These are phyloP conservation scores for Selene dorsalis DNA, from an alignment of 2,797 vertebrate genomes.

Conservation along the genomic window DNA sequence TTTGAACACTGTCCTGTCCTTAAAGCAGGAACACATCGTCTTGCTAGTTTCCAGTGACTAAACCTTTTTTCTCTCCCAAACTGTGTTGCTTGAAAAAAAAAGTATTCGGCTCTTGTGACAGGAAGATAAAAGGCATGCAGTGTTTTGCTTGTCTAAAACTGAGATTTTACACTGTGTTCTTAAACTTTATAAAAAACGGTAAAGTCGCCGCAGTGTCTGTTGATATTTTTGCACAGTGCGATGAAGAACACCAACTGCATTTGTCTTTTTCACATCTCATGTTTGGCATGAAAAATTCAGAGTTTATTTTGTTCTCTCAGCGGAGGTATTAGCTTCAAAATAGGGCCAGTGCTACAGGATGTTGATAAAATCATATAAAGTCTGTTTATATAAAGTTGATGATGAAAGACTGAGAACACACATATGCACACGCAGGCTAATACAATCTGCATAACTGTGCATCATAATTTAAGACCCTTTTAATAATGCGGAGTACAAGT, in stretches of 20 bases:
- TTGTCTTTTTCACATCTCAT: constrained; percentile 33
- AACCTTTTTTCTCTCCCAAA: constrained; percentile 30
- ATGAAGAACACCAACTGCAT: constrained; percentile 32
- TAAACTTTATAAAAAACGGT: constrained; percentile 26
- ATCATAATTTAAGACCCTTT: constrained; percentile 4
- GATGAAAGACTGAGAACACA: constrained; percentile 10
- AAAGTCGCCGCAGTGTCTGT: constrained; percentile 38
- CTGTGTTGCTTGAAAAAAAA: constrained; percentile 45
- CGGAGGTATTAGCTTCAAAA: constrained; percentile 21
- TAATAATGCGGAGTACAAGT: constrained; percentile 13
- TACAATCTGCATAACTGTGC: constrained; percentile 7
- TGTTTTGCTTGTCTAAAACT: constrained; percentile 49
- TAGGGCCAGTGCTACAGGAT: constrained; percentile 24
- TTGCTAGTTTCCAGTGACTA: constrained; percentile 37
- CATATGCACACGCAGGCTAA: background rate
- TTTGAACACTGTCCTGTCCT: constrained; percentile 42
- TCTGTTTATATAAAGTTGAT: constrained; percentile 34
- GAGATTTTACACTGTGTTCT: constrained; percentile 39
- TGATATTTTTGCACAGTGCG: constrained; percentile 27
- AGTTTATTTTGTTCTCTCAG: constrained; percentile 44
- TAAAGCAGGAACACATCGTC: constrained; percentile 48
- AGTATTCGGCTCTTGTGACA: constrained; percentile 59
- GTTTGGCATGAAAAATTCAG: constrained; percentile 25
- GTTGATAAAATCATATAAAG: constrained; percentile 37
- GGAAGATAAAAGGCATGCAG: constrained; percentile 56